Evolutionary conservation across 2,888 invertebrate species (phyloP).

Genomic region (Dascillus cervinus): DNA sequence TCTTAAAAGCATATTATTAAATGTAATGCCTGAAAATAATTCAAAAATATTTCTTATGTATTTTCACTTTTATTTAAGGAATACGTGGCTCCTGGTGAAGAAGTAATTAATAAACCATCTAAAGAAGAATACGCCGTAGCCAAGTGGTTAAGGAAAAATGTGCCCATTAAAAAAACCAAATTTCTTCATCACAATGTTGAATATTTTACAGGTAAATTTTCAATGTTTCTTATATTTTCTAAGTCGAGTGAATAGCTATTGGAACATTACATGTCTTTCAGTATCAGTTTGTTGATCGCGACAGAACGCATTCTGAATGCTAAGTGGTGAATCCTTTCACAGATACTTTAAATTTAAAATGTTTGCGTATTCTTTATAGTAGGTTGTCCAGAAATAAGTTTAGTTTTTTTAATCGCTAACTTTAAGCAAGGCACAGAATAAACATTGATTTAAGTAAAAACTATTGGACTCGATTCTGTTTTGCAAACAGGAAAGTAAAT

Average conservation of each 20-base stretch:
- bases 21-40: neutral
- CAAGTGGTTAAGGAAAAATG: constrained; percentile 88
- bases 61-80: constrained; percentile 40
- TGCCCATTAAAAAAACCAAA: constrained; percentile 91
- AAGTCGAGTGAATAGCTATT: constrained; percentile 1
- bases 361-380: too few relatives aligned
- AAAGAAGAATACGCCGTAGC: constrained; percentile 92
- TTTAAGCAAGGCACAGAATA: too few relatives aligned
- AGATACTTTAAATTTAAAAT: too few relatives aligned
- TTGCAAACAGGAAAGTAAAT: too few relatives aligned
- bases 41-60: constrained; percentile 3
- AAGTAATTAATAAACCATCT: constrained; percentile 63
- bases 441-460: too few relatives aligned
- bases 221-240: too few relatives aligned
- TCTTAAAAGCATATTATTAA: constrained; percentile 1
- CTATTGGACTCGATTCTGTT: too few relatives aligned
- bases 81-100: constrained; percentile 42
- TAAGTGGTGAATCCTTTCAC: too few relatives aligned
- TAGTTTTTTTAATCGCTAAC: too few relatives aligned
- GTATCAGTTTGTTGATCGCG: too few relatives aligned
- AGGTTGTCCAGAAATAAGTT: too few relatives aligned
- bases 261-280: constrained; percentile 3
- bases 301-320: too few relatives aligned
- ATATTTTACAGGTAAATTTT: constrained; percentile 77
- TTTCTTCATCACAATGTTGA: constrained; percentile 94